phyloP scores from a whole-genome alignment of 2,888 invertebrate genomes.

The Argynnis bischoffii region DNA sequence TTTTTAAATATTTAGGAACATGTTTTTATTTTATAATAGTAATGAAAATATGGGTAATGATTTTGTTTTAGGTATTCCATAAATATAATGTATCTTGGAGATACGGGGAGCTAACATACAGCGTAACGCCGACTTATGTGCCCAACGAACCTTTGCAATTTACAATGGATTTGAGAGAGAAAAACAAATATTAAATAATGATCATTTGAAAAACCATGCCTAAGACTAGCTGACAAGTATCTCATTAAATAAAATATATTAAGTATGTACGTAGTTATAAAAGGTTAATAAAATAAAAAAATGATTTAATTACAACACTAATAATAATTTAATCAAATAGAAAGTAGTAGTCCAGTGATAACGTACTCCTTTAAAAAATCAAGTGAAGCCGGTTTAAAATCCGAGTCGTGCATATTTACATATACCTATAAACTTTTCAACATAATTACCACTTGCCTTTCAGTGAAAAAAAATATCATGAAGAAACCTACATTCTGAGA shows the following conservation, averaged over 20 bases:
- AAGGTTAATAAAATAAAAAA: too few species aligned
- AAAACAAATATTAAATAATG: constrained; percentile 4
- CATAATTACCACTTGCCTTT: too few species aligned
- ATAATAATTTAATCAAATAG: neutral
- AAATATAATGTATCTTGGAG: constrained; percentile 87
- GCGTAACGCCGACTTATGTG: constrained; percentile 88
- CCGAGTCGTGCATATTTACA: too few species aligned
- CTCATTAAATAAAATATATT: too few species aligned
- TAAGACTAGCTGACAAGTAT: constrained; percentile 3
- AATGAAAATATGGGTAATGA: neutral
- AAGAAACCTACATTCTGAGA: too few species aligned
- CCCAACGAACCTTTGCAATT: constrained; percentile 88
- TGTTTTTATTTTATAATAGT: neutral
- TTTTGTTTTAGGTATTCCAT: constrained; percentile 84
- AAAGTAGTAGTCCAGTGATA: neutral
- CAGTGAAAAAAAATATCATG: too few species aligned
- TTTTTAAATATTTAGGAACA: neutral
- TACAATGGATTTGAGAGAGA: constrained; percentile 74
- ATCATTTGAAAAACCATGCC: neutral
- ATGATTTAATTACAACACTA: too few species aligned
- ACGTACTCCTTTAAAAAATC: too few species aligned
- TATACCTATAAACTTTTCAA: too few species aligned
- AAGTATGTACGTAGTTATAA: too few species aligned
- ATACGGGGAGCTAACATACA: constrained; percentile 85
- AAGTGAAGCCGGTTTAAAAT: too few species aligned